Percentiles rank a stretch among this genome's conserved stretches.
These are phyloP conservation scores for Lateolabrax maculatus DNA, from an alignment of 2,797 vertebrate species.

Conservation along the genomic window DNA sequence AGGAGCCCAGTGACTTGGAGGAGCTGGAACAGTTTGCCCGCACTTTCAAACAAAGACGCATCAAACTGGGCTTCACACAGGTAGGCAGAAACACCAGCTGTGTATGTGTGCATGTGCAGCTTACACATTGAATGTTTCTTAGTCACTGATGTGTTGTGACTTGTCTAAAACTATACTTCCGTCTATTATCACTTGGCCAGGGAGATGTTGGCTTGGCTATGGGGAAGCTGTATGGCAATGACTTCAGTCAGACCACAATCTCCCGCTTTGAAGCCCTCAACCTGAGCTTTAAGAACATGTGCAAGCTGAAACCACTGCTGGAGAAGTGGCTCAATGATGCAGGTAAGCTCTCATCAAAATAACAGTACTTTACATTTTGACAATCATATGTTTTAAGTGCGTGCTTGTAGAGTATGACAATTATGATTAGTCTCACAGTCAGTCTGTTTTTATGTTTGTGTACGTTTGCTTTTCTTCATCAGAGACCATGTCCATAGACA, in stretches of 20 bases:
- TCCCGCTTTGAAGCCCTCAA: conserved; percentile 96
- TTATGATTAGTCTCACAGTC: neutral
- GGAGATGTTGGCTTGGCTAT: conserved; percentile 95
- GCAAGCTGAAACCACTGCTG: conserved; percentile 95
- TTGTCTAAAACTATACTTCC: neutral
- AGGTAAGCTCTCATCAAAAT: conserved; percentile 77
- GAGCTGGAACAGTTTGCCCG: conserved; percentile 95
- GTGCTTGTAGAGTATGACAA: no score
- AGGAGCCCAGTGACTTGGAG: conserved; percentile 95
- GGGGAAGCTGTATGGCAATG: conserved; percentile 96
- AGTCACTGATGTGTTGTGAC: neutral
- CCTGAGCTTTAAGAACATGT: conserved; percentile 98
- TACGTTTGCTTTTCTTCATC: conserved; percentile 30
- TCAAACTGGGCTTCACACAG: conserved; percentile 96
- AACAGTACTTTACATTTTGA: neutral
- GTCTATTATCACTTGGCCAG: conserved; percentile 64
- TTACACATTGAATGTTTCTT: neutral
- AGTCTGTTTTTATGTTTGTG: neutral
- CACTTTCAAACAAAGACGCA: conserved; percentile 95
- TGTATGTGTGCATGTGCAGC: neutral
- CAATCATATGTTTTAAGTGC: neutral
- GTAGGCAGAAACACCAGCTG: conserved; percentile 58
- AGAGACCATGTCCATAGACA: conserved; percentile 96
- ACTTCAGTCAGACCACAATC: conserved; percentile 97
- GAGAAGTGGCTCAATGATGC: conserved; percentile 96